These are phyloP conservation scores for Thamnaconus septentrionalis DNA, from an alignment of 2,113 vertebrate genomes.

Conservation along the genomic window DNA sequence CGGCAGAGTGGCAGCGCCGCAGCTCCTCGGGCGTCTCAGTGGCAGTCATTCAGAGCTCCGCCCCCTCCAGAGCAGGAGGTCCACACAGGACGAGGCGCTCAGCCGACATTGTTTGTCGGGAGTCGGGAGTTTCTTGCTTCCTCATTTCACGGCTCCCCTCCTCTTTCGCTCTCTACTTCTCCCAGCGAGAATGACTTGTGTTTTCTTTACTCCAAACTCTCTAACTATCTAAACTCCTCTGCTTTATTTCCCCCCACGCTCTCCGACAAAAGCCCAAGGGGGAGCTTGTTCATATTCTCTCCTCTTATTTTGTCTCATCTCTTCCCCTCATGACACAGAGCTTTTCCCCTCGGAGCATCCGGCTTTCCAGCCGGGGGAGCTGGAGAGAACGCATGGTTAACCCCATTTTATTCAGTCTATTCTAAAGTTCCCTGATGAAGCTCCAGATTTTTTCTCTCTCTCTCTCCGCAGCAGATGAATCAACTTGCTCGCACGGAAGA, in stretches of 20 bases:
- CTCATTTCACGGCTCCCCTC: conserved; percentile 36
- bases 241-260: conserved; percentile 23
- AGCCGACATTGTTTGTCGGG: conserved; percentile 52
- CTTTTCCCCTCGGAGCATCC: conserved; percentile 61
- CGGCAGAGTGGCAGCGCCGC: conserved; percentile 41
- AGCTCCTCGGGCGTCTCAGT: conserved; percentile 53
- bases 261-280: conserved; percentile 56
- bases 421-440: conserved; percentile 64
- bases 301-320: conserved; percentile 70
- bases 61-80: conserved; percentile 45
- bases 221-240: conserved; percentile 15
- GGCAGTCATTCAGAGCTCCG: conserved; percentile 53
- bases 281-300: conserved; percentile 71
- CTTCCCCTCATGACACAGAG: conserved; percentile 70
- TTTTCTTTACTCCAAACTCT: conserved; percentile 65
- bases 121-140: conserved; percentile 9
- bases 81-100: conserved; percentile 48
- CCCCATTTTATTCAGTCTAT: conserved; percentile 73
- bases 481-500: conserved; percentile 29
- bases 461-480: conserved; percentile 38
- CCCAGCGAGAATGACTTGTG: conserved; percentile 37
- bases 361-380: conserved; percentile 49
- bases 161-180: conserved; percentile 42
- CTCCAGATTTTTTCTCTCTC: conserved; percentile 3
- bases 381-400: conserved; percentile 72